Evolutionary conservation across 2,113 vertebrate genomes (phyloP).

Genomic region (Agelaius tricolor): DNA sequence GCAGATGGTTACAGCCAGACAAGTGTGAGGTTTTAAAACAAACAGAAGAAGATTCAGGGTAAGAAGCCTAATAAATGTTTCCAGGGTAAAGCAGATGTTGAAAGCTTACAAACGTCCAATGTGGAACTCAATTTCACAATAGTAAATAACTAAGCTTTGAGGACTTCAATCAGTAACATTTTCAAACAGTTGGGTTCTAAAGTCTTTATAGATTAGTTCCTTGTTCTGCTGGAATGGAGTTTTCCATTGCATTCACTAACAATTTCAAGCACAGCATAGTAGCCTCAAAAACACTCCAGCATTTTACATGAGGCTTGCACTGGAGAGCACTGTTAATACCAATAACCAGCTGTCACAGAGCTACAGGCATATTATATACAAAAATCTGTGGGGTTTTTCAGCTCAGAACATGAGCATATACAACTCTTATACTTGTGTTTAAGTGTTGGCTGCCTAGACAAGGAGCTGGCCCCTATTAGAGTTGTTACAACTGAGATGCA

Average conservation of each 20-base stretch:
- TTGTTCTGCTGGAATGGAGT: background rate
- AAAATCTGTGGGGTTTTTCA: background rate
- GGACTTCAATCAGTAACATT: background rate
- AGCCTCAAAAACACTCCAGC: background rate
- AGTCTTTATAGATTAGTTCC: background rate
- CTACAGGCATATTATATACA: background rate
- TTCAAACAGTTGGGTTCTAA: background rate
- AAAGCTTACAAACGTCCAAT: background rate
- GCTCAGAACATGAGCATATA: background rate
- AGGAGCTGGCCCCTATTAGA: background rate
- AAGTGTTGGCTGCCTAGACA: background rate
- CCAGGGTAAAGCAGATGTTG: background rate
- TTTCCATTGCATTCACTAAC: background rate
- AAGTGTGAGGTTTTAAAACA: background rate
- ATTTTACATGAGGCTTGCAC: background rate
- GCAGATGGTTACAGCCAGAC: background rate
- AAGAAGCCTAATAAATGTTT: background rate
- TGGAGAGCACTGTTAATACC: background rate
- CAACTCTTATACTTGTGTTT: fast-evolving
- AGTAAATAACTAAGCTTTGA: background rate
- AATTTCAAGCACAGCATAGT: background rate
- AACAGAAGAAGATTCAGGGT: background rate
- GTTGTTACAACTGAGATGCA: background rate
- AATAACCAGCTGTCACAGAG: background rate
- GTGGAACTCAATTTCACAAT: background rate